Evolutionary conservation across 2,888 invertebrate species (phyloP).

Genomic region (Terebella lapidaria): DNA sequence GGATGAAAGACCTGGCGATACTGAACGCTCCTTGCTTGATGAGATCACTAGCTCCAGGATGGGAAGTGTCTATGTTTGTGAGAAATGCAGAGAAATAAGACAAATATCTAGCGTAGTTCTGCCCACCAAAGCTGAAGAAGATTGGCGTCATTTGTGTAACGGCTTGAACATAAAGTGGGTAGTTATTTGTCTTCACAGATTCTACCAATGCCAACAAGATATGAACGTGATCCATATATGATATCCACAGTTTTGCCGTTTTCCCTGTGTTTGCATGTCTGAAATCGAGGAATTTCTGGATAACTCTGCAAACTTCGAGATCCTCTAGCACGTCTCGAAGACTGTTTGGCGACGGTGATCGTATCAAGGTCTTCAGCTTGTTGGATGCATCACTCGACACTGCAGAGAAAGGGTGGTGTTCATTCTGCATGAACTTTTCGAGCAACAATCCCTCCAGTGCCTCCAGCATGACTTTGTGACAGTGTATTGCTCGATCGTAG

Average conservation of each 20-base stretch:
- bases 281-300: too few species aligned
- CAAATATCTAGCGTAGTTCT: conserved; percentile 6
- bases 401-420: too few species aligned
- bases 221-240: too few species aligned
- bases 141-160: neutral
- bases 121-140: neutral
- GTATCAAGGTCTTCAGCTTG: too few species aligned
- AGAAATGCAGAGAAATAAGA: conserved; percentile 1
- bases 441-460: conserved; percentile 15
- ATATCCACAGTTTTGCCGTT: too few species aligned
- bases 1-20: conserved; percentile 3
- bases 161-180: neutral
- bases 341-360: too few species aligned
- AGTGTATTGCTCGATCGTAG: conserved; percentile 23
- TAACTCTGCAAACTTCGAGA: too few species aligned
- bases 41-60: conserved; percentile 1
- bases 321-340: too few species aligned
- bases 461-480: conserved; percentile 24
- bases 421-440: neutral
- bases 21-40: neutral
- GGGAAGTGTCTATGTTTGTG: conserved; percentile 3
- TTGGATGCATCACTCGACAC: too few species aligned
- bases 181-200: neutral
- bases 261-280: too few species aligned
- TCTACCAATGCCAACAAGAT: neutral